Evolutionary conservation across 2,888 invertebrate species (phyloP).

Genomic region (Pherbina coryleti): DNA sequence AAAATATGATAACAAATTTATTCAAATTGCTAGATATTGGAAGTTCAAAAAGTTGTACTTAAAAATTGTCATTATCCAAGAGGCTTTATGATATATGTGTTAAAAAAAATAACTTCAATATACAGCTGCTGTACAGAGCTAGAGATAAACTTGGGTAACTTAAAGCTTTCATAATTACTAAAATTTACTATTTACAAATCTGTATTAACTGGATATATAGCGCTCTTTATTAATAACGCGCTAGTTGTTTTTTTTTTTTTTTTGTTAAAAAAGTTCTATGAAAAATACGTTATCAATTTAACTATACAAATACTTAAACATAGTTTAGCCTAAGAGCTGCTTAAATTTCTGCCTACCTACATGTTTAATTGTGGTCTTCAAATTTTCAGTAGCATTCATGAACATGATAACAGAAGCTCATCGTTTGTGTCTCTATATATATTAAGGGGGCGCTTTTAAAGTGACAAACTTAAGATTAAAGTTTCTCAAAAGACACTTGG

Average conservation of each 20-base stretch:
- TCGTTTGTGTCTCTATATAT: not conserved
- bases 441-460: not conserved
- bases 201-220: not conserved
- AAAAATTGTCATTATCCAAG: not conserved
- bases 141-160: too few relatives aligned
- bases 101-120: not conserved
- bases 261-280: not conserved
- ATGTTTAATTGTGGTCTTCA: conserved; percentile 54
- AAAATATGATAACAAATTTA: conserved; percentile 23
- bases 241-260: not conserved
- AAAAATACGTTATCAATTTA: not conserved
- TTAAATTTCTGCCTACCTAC: conserved; percentile 58
- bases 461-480: not conserved
- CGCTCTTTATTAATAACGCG: not conserved
- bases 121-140: not conserved
- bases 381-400: not conserved
- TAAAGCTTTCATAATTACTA: not conserved
- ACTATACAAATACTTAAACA: not conserved
- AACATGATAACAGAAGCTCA: not conserved
- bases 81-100: not conserved
- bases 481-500: conserved; percentile 3
- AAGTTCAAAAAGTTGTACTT: conserved; percentile 36
- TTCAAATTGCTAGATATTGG: conserved; percentile 33
- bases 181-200: not conserved
- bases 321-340: conserved; percentile 47